These are phyloP conservation scores for Diachrysia chrysitis DNA, from an alignment of 2,888 invertebrate genomes.

Conservation along the genomic window DNA sequence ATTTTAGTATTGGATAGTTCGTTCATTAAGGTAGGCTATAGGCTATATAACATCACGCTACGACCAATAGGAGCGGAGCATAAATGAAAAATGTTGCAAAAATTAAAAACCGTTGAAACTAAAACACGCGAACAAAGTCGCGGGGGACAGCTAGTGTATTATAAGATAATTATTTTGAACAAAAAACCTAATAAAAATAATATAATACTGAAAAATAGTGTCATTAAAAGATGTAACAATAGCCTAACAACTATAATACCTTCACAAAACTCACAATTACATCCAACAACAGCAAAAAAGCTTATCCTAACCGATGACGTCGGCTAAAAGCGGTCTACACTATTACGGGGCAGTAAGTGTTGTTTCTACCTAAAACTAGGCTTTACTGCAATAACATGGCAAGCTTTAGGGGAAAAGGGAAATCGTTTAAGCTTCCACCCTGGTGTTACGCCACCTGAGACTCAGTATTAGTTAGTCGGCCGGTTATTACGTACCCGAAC, in stretches of 20 bases:
- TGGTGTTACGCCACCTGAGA: constrained; percentile 78
- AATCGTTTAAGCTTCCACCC: constrained; percentile 80
- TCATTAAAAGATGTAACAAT: background rate
- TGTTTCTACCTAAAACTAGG: constrained; percentile 71
- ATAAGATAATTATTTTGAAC: too few species aligned
- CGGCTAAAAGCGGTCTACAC: constrained; percentile 51
- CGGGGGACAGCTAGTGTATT: too few species aligned
- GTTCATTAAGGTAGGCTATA: too few species aligned
- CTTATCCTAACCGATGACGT: constrained; percentile 51
- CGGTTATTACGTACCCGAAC: constrained; percentile 69
- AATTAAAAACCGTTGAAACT: too few species aligned
- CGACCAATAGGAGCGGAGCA: too few species aligned
- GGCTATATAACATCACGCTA: too few species aligned
- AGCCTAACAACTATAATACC: constrained; percentile 20
- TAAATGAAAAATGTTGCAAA: too few species aligned
- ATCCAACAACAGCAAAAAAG: constrained; percentile 29
- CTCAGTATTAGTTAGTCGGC: constrained; percentile 66
- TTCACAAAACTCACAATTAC: constrained; percentile 26
- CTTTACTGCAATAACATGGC: constrained; percentile 72
- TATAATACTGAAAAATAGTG: too few species aligned
- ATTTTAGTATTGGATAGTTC: too few species aligned
- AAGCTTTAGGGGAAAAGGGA: constrained; percentile 68
- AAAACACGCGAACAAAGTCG: too few species aligned
- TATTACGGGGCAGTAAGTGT: constrained; percentile 61
- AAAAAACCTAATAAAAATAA: too few species aligned